Evolutionary conservation across 1,140 invertebrate genomes (phyloP).

Genomic region (Nomia melanderi): DNA sequence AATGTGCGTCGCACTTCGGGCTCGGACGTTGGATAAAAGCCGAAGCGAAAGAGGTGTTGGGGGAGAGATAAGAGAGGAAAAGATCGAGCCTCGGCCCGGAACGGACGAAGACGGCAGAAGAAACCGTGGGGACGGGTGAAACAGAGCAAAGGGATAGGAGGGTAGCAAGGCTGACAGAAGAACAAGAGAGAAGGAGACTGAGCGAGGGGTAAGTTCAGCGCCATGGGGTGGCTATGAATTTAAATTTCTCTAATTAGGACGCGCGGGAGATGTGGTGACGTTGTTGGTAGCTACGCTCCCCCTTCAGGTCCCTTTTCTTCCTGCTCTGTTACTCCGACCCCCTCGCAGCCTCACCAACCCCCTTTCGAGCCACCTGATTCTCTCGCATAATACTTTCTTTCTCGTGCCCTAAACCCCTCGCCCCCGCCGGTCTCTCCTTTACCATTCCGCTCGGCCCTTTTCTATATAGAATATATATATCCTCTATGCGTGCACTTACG

Average conservation of each 20-base stretch:
- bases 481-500: background rate
- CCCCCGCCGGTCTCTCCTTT: slow-evolving; percentile 23
- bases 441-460: slow-evolving; percentile 6
- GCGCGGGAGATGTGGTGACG: slow-evolving; percentile 71
- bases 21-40: slow-evolving; percentile 68
- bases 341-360: slow-evolving; percentile 57
- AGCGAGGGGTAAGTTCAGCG: slow-evolving; percentile 60
- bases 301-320: slow-evolving; percentile 59
- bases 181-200: slow-evolving; percentile 32
- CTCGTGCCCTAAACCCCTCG: too few relatives aligned
- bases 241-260: slow-evolving; percentile 81
- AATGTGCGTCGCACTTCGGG: slow-evolving; percentile 62
- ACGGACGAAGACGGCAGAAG: slow-evolving; percentile 9
- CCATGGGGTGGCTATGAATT: slow-evolving; percentile 76
- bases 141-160: background rate
- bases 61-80: slow-evolving; percentile 13
- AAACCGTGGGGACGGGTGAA: slow-evolving; percentile 14
- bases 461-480: background rate
- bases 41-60: slow-evolving; percentile 22
- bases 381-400: slow-evolving; percentile 52
- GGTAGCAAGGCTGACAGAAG: background rate
- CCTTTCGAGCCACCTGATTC: too few relatives aligned
- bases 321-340: slow-evolving; percentile 32
- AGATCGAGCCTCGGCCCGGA: slow-evolving; percentile 19
- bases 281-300: slow-evolving; percentile 65